Percentiles rank a stretch among this genome's conserved stretches.
These are phyloP conservation scores for Lepus townsendii DNA, from an alignment of 2,797 vertebrate species.

Conservation along the genomic window DNA sequence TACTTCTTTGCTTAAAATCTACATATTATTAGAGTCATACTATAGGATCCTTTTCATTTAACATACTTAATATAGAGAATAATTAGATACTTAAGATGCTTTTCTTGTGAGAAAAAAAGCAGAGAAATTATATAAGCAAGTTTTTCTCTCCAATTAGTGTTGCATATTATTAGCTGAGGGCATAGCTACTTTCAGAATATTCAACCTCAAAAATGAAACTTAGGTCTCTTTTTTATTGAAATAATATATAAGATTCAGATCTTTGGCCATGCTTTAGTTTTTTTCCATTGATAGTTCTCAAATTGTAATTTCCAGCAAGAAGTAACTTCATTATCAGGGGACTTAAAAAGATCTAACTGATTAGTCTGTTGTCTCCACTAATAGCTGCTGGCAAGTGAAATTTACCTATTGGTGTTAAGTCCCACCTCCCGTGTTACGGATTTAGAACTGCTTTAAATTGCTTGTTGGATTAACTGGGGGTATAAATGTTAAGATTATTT, in stretches of 20 bases:
- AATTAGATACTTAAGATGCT: not conserved
- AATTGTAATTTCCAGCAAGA: slow-evolving; percentile 52
- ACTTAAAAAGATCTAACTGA: slow-evolving; percentile 37
- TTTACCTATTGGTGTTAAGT: slow-evolving; percentile 42
- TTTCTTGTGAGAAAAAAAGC: not conserved
- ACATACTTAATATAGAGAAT: slow-evolving; percentile 52
- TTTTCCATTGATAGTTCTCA: slow-evolving; percentile 36
- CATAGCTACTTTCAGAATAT: not conserved
- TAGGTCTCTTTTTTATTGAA: slow-evolving; percentile 43
- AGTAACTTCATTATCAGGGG: slow-evolving; percentile 12
- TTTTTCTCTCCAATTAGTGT: slow-evolving; percentile 23
- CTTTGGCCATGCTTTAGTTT: slow-evolving; percentile 25
- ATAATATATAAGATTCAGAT: slow-evolving; percentile 5
- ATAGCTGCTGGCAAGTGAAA: slow-evolving; percentile 23
- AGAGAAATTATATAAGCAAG: not conserved
- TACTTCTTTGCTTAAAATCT: slow-evolving; percentile 60
- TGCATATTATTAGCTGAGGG: slow-evolving; percentile 27
- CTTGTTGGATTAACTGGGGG: slow-evolving; percentile 50
- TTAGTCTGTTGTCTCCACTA: not conserved
- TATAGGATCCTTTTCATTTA: slow-evolving; percentile 58
- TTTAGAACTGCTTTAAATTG: slow-evolving; percentile 51
- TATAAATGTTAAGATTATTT: slow-evolving; percentile 60
- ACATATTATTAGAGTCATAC: slow-evolving; percentile 19
- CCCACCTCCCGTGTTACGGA: not conserved
- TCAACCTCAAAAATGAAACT: slow-evolving; percentile 36